These are phyloP conservation scores for Aleadryas rufinucha DNA, from an alignment of 2,113 vertebrate species.

Conservation along the genomic window DNA sequence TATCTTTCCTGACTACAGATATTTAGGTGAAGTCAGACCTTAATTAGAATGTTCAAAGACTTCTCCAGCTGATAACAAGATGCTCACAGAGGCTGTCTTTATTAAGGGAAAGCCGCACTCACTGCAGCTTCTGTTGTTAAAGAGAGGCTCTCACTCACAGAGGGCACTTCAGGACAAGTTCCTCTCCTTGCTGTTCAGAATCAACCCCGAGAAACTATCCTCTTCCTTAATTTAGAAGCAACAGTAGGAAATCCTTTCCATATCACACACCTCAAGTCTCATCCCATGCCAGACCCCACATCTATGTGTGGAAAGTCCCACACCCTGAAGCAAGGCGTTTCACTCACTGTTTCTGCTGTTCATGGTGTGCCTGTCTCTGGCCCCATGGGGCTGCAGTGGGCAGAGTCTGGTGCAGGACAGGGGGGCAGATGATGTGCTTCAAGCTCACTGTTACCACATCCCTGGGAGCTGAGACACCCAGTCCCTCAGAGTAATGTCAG, in stretches of 20 bases:
- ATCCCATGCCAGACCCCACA: background rate
- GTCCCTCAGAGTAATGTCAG: background rate
- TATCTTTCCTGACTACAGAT: background rate
- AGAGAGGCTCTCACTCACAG: accelerated
- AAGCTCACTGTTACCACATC: background rate
- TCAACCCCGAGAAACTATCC: background rate
- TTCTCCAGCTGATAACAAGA: background rate
- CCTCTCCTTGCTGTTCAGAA: background rate
- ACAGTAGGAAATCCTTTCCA: background rate
- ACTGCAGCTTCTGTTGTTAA: background rate
- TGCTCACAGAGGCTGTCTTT: background rate
- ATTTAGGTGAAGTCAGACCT: background rate
- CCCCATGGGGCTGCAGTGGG: background rate
- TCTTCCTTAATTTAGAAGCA: background rate
- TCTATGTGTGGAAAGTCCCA: background rate
- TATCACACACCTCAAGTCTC: background rate
- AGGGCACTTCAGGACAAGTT: background rate
- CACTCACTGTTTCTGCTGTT: background rate
- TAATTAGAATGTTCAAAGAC: background rate
- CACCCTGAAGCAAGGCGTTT: background rate
- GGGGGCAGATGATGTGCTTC: background rate
- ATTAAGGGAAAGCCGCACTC: background rate
- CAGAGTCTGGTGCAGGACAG: background rate
- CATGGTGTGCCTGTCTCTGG: accelerated
- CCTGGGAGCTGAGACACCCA: accelerated